These are phyloP conservation scores for Cryptus armator DNA, from an alignment of 2,888 invertebrate genomes.

Conservation along the genomic window DNA sequence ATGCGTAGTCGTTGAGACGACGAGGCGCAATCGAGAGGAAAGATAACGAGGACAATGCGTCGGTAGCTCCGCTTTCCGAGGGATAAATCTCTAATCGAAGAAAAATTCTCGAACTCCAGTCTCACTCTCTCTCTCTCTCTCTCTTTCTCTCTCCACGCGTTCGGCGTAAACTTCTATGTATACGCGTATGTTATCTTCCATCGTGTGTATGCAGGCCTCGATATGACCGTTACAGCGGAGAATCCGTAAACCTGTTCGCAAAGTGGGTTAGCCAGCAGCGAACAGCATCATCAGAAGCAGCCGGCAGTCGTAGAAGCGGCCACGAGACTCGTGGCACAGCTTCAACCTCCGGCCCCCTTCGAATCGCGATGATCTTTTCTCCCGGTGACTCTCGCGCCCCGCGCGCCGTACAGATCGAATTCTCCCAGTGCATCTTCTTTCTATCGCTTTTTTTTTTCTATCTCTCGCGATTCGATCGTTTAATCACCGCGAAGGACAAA, in stretches of 20 bases:
- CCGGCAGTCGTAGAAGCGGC: conserved; percentile 28
- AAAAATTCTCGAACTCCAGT: conserved; percentile 43
- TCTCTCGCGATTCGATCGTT: not conserved
- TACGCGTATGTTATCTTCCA: conserved; percentile 16
- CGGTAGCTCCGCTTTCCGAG: not conserved
- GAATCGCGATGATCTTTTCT: conserved; percentile 57
- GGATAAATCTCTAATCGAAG: conserved; percentile 18
- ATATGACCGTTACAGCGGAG: conserved; percentile 80
- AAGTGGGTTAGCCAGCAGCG: conserved; percentile 82
- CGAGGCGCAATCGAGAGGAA: conserved; percentile 8
- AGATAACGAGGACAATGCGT: conserved; percentile 48
- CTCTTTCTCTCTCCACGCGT: not conserved
- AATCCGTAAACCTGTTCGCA: conserved; percentile 82
- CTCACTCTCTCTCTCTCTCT: too few species aligned
- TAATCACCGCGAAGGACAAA: not conserved
- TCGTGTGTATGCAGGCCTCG: conserved; percentile 70
- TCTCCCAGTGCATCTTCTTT: not conserved
- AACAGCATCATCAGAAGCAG: conserved; percentile 50
- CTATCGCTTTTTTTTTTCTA: not conserved
- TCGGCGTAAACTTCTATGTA: conserved; percentile 10
- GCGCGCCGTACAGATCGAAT: not conserved
- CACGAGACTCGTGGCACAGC: conserved; percentile 45
- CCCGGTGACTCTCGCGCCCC: not conserved
- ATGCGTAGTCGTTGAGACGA: not conserved
- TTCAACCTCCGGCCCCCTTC: conserved; percentile 67